Evolutionary conservation across 2,113 vertebrate genomes (phyloP), one percentile per base, ranked within the genome.

Genomic region (Burhinus bistriatus): DNA sequence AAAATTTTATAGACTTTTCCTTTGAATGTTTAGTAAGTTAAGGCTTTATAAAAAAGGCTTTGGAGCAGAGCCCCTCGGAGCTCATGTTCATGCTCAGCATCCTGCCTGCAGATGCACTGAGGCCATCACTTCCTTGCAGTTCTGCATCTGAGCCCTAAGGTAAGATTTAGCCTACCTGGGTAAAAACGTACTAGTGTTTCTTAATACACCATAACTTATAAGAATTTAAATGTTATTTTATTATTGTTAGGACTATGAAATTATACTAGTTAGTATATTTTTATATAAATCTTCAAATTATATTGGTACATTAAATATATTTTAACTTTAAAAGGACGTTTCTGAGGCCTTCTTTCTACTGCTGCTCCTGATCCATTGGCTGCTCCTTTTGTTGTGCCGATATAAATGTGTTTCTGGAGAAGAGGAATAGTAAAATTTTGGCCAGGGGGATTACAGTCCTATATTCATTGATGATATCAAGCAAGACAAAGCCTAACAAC

Each of bases 371-470:
- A 61, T 34, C 27, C 27, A 17, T 11, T 49, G 29, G 9, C 44
- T 76, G 9, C 2, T 57, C 15, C 78, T 80, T 72, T 64, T 5
- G 5, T 38, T 57, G n/a, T 68, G 49, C 26, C 49, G 79, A 27
- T 25, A 30, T 11, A 69, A 57, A 57, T 38, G 40, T 32, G 45
- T 66, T 83, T 38, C 76, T 9, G 16, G 6, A 82, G 55, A 87
- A 87, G 25, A 72, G 22, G 21, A 87, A 58, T 34, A 26, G 79
- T 38, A 82, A 65, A 23, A 9, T 2, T 15, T 83, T 78, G n/a
- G 22, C 0, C 0, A 25, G 10, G 34, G 2, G 1, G 22, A 62
- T 62, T 81, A 49, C 16, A 84, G 38, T 34, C 21, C 44, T 62
- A 0, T 36, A 66, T 75, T 25, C 34, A 5, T 47, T 75, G 54